A percentile compares a stretch with the other conserved stretches of the same genome.
phyloP scores from a whole-genome alignment of 2,113 vertebrate genomes.

The Isichthys henryi region DNA sequence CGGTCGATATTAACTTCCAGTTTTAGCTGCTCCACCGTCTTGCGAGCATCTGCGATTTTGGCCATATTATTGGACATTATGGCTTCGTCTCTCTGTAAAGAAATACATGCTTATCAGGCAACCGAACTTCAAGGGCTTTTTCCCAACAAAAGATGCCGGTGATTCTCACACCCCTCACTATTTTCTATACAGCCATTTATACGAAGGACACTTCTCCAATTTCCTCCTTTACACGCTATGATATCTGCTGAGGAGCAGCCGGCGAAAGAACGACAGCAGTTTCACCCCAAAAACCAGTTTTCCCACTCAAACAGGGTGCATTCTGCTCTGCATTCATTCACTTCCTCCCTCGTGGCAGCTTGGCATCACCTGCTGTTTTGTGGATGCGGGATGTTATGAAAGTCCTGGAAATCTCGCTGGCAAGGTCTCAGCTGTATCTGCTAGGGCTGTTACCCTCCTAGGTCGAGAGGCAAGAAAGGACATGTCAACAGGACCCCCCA shows the following conservation, averaged over 20 bases:
- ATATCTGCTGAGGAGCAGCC: background rate
- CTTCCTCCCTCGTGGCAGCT: background rate
- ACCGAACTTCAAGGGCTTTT: background rate
- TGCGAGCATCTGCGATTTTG: slow-evolving; percentile 81
- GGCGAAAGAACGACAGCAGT: background rate
- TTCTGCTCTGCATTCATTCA: background rate
- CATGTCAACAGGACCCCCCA: slow-evolving; percentile 39
- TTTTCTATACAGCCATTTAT: background rate
- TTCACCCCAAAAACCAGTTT: background rate
- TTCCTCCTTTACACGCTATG: background rate
- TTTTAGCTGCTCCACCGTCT: slow-evolving; percentile 81
- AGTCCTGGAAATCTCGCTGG: background rate
- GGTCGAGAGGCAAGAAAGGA: slow-evolving; percentile 29
- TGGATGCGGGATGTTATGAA: background rate
- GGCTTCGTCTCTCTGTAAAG: slow-evolving; percentile 15
- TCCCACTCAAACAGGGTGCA: background rate
- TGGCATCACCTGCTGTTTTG: background rate
- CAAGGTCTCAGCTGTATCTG: slow-evolving; percentile 62
- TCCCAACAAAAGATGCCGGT: background rate
- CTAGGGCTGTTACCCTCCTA: slow-evolving; percentile 46
- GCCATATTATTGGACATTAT: slow-evolving; percentile 88
- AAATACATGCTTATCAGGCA: slow-evolving; percentile 2
- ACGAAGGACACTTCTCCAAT: background rate
- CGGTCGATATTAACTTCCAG: slow-evolving; percentile 84
- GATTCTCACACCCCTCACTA: background rate